phyloP scores from a whole-genome alignment of 2,797 vertebrate genomes.

The Schizopygopsis pylzovi region DNA sequence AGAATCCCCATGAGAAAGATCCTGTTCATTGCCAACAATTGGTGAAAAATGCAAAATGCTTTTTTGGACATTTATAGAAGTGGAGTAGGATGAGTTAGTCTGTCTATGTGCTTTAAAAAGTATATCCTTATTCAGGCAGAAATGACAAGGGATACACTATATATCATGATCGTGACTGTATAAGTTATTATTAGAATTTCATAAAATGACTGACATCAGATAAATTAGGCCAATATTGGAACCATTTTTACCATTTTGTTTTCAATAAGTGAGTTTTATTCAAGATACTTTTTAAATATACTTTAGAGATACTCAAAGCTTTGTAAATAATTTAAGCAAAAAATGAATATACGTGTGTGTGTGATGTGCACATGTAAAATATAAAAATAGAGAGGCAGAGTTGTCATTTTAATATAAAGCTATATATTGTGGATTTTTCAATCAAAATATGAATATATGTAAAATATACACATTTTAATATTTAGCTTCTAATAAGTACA shows the following conservation, averaged over 20 bases:
- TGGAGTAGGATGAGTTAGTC: not conserved
- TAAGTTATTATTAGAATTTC: not conserved
- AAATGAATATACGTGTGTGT: no score
- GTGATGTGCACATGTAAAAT: no score
- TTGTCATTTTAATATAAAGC: no score
- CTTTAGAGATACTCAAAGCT: no score
- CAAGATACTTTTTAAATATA: no score
- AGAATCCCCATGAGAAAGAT: slow-evolving; percentile 47
- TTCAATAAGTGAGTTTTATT: no score
- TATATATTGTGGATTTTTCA: no score
- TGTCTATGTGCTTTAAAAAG: not conserved
- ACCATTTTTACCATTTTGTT: not conserved
- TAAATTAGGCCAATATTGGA: not conserved
- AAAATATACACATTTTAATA: no score
- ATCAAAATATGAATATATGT: no score
- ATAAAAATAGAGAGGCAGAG: no score
- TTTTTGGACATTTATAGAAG: slow-evolving; percentile 8
- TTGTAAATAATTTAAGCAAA: no score
- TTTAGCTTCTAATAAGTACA: no score
- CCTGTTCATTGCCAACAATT: not conserved
- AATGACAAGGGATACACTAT: not conserved
- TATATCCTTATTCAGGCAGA: not conserved
- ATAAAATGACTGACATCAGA: not conserved
- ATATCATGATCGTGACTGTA: not conserved
- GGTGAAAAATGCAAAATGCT: slow-evolving; percentile 26